Evolutionary conservation across 2,797 vertebrate species (phyloP), one percentile per base, ranked within the genome.

Genomic region (Falco peregrinus): DNA sequence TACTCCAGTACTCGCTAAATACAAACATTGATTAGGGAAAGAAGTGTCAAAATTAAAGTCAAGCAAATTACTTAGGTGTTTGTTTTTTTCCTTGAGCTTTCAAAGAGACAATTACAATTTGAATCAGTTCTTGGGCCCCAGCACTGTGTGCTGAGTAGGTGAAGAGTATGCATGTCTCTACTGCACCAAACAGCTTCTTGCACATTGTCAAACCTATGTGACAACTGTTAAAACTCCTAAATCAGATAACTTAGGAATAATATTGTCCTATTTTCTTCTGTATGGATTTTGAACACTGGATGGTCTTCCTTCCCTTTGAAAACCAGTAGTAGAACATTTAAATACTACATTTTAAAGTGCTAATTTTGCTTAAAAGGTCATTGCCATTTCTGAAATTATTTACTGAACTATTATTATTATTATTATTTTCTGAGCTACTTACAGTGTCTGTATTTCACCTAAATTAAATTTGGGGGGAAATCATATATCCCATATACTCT

Each of bases 81-180:
- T 39, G 37, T 11, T 39, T 39, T 39, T 39, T 39, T 39, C 11
- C 37, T 39, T 39, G 37, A 39, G 37, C 37, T 39, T 39, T 39
- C 37, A 39, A 39, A 39, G 47, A 96, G 73, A 68, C 9, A 96
- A 86, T 90, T 96, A 95, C 96, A 90, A 95, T 91, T 87, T 91
- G 51, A 95, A 87, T 89, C 48, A 79, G 89, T 92, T 82, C 17
- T 74, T 73, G 84, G 95, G 90, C n/a, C 85, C 31, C 93, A 61
- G 74, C 63, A 83, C 67, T 64, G 74, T 61, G 90, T 95, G 53
- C 87, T 90, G 77, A 79, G 54, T n/a, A 48, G 51, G 53, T 82
- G 50, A 87, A 76, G 37, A 80, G 59, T 6, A 79, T 5, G 25
- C 41, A 77, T 47, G 39, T 61, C 54, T 90, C 69, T 63, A 41